Conservation (phyloP, 2,797 vertebrate genomes). For the Peromyscus nudipes region DNA sequence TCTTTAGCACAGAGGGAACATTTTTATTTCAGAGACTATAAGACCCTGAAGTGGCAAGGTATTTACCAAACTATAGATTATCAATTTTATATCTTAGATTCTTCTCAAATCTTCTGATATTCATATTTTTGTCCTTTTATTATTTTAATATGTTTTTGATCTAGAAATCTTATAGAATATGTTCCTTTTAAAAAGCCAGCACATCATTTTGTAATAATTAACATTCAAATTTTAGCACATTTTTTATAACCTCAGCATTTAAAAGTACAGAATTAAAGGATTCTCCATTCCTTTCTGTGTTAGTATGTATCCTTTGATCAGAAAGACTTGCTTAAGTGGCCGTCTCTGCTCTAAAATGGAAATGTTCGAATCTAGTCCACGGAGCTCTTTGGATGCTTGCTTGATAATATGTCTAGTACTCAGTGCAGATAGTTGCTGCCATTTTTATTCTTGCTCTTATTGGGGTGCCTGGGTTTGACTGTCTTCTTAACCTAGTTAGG, state of each 20-base stretch:
- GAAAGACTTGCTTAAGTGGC: neutral
- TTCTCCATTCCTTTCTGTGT: neutral
- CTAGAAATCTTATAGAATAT: neutral
- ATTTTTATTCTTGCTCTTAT: neutral
- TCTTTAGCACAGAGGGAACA: neutral
- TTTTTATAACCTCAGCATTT: conserved; percentile 37
- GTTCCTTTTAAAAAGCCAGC: neutral
- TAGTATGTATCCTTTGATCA: neutral
- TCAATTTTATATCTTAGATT: neutral
- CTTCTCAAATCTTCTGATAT: neutral
- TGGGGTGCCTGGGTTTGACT: neutral
- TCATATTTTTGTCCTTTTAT: neutral
- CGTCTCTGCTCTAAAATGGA: neutral
- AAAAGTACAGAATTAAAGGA: neutral
- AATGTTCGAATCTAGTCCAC: neutral
- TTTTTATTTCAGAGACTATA: conserved; percentile 10
- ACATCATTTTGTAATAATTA: conserved; percentile 1
- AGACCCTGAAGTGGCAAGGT: conserved; percentile 1
- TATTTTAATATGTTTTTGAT: conserved; percentile 4
- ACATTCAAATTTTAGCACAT: neutral
- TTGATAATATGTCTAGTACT: neutral
- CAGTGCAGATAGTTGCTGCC: neutral
- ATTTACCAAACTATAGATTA: conserved; percentile 22
- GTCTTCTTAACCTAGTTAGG: conserved; percentile 28
- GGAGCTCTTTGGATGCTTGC: neutral